A percentile compares a stretch with the other conserved stretches of the same genome.
Conservation (phyloP, 2,888 invertebrate genomes). For the Polydrusus cervinus region DNA sequence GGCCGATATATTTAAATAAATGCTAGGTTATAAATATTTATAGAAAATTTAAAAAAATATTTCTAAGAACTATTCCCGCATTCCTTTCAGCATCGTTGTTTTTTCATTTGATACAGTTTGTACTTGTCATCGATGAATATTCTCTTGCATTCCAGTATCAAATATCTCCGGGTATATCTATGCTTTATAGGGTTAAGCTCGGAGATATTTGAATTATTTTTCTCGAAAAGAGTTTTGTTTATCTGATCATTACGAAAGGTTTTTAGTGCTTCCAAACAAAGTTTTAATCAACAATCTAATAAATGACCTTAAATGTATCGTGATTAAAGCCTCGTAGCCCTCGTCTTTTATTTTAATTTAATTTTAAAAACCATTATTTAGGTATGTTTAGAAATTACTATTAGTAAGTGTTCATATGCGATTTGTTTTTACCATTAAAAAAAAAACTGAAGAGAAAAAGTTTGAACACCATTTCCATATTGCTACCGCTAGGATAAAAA, state of each 20-base stretch:
- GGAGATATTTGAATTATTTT: conserved; percentile 25
- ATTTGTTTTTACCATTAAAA: no score
- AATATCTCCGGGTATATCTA: conserved; percentile 27
- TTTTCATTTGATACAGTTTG: conserved; percentile 22
- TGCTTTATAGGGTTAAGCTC: conserved; percentile 8
- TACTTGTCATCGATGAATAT: conserved; percentile 29
- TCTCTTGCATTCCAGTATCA: conserved; percentile 21
- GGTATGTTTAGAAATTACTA: no score
- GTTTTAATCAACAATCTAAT: background rate
- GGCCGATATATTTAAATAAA: background rate
- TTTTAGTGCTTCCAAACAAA: background rate
- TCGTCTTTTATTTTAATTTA: background rate
- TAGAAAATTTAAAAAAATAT: conserved; percentile 19
- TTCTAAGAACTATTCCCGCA: conserved; percentile 37
- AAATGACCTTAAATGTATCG: background rate
- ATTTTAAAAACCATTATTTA: no score
- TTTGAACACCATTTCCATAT: no score
- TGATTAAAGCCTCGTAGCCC: background rate
- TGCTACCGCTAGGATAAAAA: no score
- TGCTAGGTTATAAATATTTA: conserved; percentile 12
- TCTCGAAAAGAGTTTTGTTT: conserved; percentile 7
- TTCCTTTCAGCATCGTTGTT: conserved; percentile 19
- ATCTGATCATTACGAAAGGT: conserved; percentile 7
- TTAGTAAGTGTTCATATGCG: no score
- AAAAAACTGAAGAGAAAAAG: no score